phyloP scores from a whole-genome alignment of 2,797 vertebrate species.

The Oryzias sinensis region DNA sequence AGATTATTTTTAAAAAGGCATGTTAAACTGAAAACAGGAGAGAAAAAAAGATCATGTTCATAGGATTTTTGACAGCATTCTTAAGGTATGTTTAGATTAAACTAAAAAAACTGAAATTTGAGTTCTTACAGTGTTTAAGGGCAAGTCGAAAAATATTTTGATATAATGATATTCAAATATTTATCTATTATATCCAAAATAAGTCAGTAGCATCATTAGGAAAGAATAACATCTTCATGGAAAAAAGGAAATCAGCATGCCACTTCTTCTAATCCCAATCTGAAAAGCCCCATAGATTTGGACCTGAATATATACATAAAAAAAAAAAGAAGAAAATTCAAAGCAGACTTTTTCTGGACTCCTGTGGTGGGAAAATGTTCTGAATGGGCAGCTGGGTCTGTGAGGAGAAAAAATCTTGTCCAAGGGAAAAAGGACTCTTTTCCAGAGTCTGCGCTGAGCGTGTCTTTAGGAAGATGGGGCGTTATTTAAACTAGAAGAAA shows the following conservation, averaged over 20 bases:
- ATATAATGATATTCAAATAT: too few species aligned
- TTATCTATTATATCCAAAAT: too few species aligned
- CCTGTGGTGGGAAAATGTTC: conserved; percentile 69
- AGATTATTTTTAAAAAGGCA: too few species aligned
- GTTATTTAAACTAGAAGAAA: conserved; percentile 45
- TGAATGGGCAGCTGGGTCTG: conserved; percentile 65
- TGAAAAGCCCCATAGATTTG: conserved; percentile 54
- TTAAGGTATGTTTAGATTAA: too few species aligned
- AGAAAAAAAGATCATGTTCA: too few species aligned
- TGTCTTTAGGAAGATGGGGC: conserved; percentile 40
- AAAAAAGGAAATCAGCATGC: conserved; percentile 23
- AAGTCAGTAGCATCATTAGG: too few species aligned
- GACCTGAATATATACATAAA: conserved; percentile 23
- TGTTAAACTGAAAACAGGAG: too few species aligned
- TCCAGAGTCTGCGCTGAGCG: conserved; percentile 49
- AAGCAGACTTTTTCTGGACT: conserved; percentile 55
- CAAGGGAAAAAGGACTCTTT: conserved; percentile 52
- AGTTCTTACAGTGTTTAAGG: too few species aligned
- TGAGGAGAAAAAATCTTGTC: conserved; percentile 49
- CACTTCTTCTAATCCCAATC: conserved; percentile 18
- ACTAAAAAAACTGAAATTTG: too few species aligned
- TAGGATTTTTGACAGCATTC: too few species aligned
- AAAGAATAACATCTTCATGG: conserved; percentile 7
- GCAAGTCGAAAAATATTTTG: too few species aligned
- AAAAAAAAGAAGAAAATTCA: conserved; percentile 45